phyloP scores from a whole-genome alignment of 2,797 vertebrate species.

The Antrozous pallidus region DNA sequence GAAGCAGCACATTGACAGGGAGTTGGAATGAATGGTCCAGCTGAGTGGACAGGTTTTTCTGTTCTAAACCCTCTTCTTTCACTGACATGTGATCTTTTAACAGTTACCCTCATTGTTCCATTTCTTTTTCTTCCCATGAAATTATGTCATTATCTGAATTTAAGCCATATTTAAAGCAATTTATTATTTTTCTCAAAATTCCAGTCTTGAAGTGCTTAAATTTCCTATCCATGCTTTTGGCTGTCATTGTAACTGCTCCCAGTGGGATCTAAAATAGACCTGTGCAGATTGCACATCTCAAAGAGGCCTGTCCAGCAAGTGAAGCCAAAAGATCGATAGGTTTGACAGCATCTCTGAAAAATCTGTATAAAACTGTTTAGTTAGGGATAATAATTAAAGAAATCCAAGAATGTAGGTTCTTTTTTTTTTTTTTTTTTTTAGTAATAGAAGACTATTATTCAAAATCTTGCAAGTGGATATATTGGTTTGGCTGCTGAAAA shows the following conservation, averaged over 20 bases:
- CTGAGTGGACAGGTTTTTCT: background rate
- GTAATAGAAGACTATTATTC: background rate
- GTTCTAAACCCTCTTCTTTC: background rate
- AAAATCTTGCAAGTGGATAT: background rate
- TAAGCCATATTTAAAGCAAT: background rate
- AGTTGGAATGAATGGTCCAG: background rate
- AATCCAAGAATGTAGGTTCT: background rate
- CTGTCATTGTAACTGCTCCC: background rate
- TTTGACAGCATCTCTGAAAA: background rate
- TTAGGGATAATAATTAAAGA: background rate
- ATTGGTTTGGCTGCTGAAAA: slow-evolving; percentile 24
- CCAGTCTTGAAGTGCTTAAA: background rate
- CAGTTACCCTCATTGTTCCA: background rate
- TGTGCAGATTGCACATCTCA: background rate
- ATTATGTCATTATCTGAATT: background rate
- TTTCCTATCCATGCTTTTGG: background rate
- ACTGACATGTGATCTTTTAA: background rate
- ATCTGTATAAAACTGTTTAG: background rate
- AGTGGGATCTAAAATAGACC: background rate
- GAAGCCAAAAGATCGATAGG: background rate
- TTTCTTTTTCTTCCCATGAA: slow-evolving; percentile 23
- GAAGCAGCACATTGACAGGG: background rate
- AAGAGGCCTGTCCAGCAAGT: background rate
- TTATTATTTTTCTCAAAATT: background rate
- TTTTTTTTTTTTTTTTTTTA: background rate